Evolutionary conservation across 2,113 vertebrate genomes (phyloP).

Genomic region (Poicephalus meyeri): DNA sequence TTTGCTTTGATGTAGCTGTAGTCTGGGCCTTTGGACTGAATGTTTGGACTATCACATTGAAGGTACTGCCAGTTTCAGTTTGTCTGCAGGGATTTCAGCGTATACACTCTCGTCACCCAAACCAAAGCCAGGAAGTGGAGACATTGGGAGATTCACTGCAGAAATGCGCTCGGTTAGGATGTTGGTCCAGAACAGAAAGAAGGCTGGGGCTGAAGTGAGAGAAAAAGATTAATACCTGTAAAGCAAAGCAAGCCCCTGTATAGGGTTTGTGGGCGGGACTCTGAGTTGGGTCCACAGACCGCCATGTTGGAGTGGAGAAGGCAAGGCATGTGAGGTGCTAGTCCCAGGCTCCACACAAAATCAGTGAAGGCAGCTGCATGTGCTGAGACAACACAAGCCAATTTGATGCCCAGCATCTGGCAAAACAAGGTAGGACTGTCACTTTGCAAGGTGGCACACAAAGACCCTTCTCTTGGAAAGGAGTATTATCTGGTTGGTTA

Average conservation of each 20-base stretch:
- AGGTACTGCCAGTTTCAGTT: background rate
- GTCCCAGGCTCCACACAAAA: background rate
- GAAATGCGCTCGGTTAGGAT: background rate
- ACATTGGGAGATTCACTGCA: background rate
- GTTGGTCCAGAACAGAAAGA: background rate
- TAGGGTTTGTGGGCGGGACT: background rate
- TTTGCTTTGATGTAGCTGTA: background rate
- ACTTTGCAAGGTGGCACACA: background rate
- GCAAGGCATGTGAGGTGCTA: background rate
- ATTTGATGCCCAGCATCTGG: background rate
- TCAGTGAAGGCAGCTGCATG: background rate
- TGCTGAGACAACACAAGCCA: background rate
- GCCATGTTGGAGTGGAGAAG: background rate
- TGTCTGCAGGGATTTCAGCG: background rate
- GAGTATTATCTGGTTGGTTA: background rate
- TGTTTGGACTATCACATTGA: background rate
- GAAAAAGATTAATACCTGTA: background rate
- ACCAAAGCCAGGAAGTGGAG: fast-evolving
- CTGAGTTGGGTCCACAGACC: background rate
- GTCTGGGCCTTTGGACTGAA: background rate
- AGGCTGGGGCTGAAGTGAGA: background rate
- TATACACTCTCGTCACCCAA: background rate
- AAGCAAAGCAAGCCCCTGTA: background rate
- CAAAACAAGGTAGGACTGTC: background rate
- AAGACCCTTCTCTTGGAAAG: background rate